A percentile compares a stretch with the other conserved stretches of the same genome.
Conservation (phyloP, 2,113 vertebrate species). For the Potamarius usumacintae region DNA sequence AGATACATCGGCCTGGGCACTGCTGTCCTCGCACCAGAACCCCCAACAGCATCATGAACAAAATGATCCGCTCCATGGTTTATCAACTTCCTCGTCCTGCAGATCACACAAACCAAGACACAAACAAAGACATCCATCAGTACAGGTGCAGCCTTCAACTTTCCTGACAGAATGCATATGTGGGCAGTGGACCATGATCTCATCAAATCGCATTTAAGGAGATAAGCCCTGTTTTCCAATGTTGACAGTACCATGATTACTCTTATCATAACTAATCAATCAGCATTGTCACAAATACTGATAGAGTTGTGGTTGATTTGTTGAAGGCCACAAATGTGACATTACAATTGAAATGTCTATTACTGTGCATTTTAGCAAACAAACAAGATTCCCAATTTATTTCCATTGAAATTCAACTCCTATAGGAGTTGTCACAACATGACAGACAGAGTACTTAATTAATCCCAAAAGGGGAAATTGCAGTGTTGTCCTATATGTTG, state of each 20-base stretch:
- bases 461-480: too few relatives aligned
- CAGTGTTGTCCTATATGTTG: too few relatives aligned
- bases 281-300: neutral
- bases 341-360: neutral
- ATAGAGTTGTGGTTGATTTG: neutral
- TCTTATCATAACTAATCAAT: neutral
- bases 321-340: neutral
- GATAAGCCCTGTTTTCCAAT: neutral
- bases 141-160: neutral
- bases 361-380: neutral
- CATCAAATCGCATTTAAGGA: neutral
- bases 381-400: neutral
- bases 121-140: constrained; percentile 46
- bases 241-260: neutral
- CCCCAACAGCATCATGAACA: constrained; percentile 82
- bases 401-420: neutral
- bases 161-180: neutral
- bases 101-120: constrained; percentile 39
- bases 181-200: neutral
- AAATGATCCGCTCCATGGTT: constrained; percentile 83
- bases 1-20: constrained; percentile 89
- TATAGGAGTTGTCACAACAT: neutral
- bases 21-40: constrained; percentile 77
- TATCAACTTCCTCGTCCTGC: constrained; percentile 68
- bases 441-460: too few relatives aligned